Evolutionary conservation across 2,797 vertebrate species (phyloP).

Genomic region (Sebastes nivosus): DNA sequence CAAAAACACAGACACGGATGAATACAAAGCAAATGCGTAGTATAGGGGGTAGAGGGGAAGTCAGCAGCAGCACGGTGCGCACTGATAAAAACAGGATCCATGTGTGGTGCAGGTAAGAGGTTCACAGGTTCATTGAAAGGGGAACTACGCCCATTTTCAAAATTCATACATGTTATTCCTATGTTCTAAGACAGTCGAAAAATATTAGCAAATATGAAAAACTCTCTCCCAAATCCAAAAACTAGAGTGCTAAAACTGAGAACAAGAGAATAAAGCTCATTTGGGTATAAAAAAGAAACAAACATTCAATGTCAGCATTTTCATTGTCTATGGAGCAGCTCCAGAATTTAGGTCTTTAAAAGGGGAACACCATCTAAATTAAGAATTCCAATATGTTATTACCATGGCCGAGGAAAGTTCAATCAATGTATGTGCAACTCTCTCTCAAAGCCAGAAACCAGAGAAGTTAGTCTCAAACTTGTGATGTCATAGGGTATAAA

Average conservation of each 20-base stretch:
- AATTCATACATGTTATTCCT: too few relatives aligned
- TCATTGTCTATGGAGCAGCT: too few relatives aligned
- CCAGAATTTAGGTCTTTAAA: too few relatives aligned
- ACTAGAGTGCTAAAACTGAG: too few relatives aligned
- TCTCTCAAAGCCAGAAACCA: too few relatives aligned
- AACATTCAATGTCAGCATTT: too few relatives aligned
- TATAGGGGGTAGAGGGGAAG: neutral
- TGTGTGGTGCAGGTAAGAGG: neutral
- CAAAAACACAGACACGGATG: constrained; percentile 18
- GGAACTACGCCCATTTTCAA: neutral
- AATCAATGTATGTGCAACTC: too few relatives aligned
- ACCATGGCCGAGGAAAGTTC: too few relatives aligned
- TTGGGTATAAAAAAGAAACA: too few relatives aligned
- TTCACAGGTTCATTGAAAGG: neutral
- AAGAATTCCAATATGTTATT: neutral
- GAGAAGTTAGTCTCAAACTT: too few relatives aligned
- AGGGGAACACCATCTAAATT: neutral
- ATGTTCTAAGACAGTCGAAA: neutral
- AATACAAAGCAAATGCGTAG: neutral
- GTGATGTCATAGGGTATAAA: too few relatives aligned
- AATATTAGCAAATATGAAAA: neutral
- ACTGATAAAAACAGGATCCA: neutral
- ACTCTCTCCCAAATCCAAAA: neutral
- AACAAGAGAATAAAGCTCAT: too few relatives aligned
- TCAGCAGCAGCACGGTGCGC: neutral